Evolutionary conservation across 1,140 invertebrate species (phyloP), one percentile per base, ranked within the genome.

Genomic region (Halyomorpha halys): DNA sequence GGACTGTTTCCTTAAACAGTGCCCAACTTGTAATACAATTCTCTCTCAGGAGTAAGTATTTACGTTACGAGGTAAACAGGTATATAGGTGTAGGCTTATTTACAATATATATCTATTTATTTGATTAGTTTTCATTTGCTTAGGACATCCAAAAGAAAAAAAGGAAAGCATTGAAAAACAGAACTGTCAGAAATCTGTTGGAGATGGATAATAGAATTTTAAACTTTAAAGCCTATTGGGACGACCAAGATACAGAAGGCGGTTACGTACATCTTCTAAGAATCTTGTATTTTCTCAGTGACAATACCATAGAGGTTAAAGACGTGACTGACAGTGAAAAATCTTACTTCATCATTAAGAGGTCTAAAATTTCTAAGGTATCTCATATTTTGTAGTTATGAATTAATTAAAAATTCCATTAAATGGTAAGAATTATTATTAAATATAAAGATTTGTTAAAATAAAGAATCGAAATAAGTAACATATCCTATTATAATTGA

Each of bases 181-280:
- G 83, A 69, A 75, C 79, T 30, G 81, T 87, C 23, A 82, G 79
- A 13, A 82, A 90, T 68, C 91, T 92, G 74, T 72, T 91, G 16
- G 82, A 85, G 69, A 84, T 85, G 70, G 89, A 91, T 73, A 76
- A 82, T 68, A 82, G 89, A 71, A 83, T 92, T 47, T 76, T 91
- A 27, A 81, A 90, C 69, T 96, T 97, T 73, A 86, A 83, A 69
- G 91, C 85, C 25, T 90, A 90, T 68, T 96, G 93, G 92, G 91
- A 96, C 72, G 91, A 96, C 72, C 79, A 84, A 11, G 79, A 83
- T 3, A 83, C 79, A 34, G 80, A 85, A 70, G 83, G 84, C 73
- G 85, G 91, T 39, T 78, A 82, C 39, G 71, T 91, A n/a, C 83
- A 90, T 68, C 76, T 87, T 69, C 74, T 91, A 4, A 83, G 89